These are phyloP conservation scores for Tamandua tetradactyla DNA, from an alignment of 2,797 vertebrate species.

Conservation along the genomic window DNA sequence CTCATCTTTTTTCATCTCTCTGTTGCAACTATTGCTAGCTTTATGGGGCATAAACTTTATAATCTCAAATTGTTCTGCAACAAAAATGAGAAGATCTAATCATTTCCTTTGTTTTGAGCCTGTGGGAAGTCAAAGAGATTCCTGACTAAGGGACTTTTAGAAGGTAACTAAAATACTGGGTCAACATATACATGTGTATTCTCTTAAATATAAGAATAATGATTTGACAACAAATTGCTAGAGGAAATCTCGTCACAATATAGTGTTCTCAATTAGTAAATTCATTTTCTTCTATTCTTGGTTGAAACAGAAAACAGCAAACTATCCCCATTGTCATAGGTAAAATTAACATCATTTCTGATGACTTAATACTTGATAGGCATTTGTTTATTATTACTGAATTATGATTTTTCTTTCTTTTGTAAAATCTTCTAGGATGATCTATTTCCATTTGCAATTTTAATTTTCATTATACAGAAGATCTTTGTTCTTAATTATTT, in stretches of 20 bases:
- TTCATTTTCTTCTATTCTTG: constrained; percentile 3
- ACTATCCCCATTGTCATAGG: background rate
- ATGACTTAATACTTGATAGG: background rate
- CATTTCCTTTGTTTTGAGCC: constrained; percentile 10
- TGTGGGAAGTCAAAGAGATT: background rate
- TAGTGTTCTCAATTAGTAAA: background rate
- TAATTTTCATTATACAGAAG: background rate
- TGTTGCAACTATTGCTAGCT: background rate
- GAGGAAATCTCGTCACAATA: background rate
- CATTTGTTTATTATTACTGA: background rate
- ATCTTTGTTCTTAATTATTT: constrained; percentile 6
- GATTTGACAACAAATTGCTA: background rate
- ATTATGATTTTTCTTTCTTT: constrained; percentile 1
- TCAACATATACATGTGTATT: background rate
- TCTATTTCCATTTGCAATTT: background rate
- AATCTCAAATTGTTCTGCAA: background rate
- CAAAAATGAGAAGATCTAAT: background rate
- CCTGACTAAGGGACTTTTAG: background rate
- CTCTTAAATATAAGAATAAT: background rate
- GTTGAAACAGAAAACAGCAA: background rate
- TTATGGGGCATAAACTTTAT: background rate
- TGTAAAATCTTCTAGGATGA: background rate
- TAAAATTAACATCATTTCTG: constrained; percentile 20
- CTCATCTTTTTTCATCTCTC: background rate
- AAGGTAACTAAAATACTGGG: constrained; percentile 3